Evolutionary conservation across 2,888 invertebrate genomes (phyloP).

Genomic region (Dynastes grantii): DNA sequence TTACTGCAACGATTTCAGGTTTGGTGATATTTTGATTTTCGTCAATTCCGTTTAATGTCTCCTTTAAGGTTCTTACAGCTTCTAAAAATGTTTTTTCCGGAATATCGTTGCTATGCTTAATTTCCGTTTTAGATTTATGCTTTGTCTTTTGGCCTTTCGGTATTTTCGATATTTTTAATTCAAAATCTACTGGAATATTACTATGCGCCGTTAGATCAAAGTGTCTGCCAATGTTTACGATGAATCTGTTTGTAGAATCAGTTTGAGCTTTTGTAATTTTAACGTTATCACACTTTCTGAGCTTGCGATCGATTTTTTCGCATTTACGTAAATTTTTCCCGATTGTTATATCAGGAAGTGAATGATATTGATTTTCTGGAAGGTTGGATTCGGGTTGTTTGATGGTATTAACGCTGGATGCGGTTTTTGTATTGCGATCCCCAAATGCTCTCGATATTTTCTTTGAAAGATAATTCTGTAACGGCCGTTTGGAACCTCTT

Average conservation of each 20-base stretch:
- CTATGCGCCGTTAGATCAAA: slow-evolving; percentile 67
- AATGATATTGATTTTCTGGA: slow-evolving; percentile 80
- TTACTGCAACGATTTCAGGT: slow-evolving; percentile 60
- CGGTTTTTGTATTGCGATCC: slow-evolving; percentile 67
- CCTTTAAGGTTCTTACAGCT: slow-evolving; percentile 66
- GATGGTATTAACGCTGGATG: slow-evolving; percentile 21
- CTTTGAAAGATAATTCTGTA: slow-evolving; percentile 69
- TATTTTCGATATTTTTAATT: slow-evolving; percentile 69
- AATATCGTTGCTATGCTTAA: slow-evolving; percentile 50
- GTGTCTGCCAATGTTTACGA: slow-evolving; percentile 70
- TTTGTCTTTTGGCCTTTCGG: slow-evolving; percentile 61
- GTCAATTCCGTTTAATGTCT: slow-evolving; percentile 62
- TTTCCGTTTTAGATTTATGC: slow-evolving; percentile 47
- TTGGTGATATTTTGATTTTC: slow-evolving; percentile 61
- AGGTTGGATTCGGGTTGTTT: slow-evolving; percentile 65
- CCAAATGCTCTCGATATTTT: slow-evolving; percentile 69
- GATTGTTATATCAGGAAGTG: slow-evolving; percentile 81
- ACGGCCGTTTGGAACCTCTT: slow-evolving; percentile 67
- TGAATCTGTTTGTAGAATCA: slow-evolving; percentile 65
- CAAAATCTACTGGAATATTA: slow-evolving; percentile 68
- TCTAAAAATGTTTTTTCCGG: slow-evolving; percentile 62
- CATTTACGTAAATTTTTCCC: slow-evolving; percentile 81
- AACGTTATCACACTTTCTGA: slow-evolving; percentile 71
- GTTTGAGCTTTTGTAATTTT: slow-evolving; percentile 58
- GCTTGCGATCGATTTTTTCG: slow-evolving; percentile 81